Evolutionary conservation across 2,113 vertebrate genomes (phyloP).

Genomic region (Gasterosteus aculeatus): DNA sequence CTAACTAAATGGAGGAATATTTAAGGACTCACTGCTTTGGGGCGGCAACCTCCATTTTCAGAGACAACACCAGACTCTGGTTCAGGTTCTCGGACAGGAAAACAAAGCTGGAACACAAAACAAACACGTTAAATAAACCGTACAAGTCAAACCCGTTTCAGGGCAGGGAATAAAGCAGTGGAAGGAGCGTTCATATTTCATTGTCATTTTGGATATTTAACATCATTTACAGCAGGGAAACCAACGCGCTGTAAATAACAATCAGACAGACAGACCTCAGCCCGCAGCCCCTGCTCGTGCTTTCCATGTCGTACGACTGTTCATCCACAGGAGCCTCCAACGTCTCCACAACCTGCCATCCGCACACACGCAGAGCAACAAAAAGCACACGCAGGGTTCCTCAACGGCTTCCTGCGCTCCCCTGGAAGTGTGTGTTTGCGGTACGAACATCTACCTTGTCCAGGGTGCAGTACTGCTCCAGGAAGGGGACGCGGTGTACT

Average conservation of each 20-base stretch:
- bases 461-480: constrained; percentile 74
- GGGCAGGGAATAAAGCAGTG: not conserved
- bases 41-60: constrained; percentile 59
- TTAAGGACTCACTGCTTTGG: constrained; percentile 62
- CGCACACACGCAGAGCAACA: not conserved
- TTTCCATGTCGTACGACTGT: constrained; percentile 51
- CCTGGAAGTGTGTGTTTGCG: not conserved
- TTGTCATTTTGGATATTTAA: not conserved
- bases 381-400: not conserved
- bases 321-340: constrained; percentile 68
- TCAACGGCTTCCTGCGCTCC: not conserved
- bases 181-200: not conserved
- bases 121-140: not conserved
- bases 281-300: constrained; percentile 52
- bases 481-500: constrained; percentile 73
- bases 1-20: not conserved
- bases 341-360: constrained; percentile 72
- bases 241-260: not conserved
- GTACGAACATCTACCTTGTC: constrained; percentile 59
- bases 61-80: constrained; percentile 42
- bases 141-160: not conserved
- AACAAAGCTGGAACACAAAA: constrained; percentile 70
- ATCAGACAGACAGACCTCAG: constrained; percentile 63
- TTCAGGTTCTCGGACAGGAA: constrained; percentile 51
- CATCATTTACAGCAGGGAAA: not conserved